Base-by-base conservation (phyloP, 2,888 invertebrate genomes). In the Plebejus argus region DNA sequence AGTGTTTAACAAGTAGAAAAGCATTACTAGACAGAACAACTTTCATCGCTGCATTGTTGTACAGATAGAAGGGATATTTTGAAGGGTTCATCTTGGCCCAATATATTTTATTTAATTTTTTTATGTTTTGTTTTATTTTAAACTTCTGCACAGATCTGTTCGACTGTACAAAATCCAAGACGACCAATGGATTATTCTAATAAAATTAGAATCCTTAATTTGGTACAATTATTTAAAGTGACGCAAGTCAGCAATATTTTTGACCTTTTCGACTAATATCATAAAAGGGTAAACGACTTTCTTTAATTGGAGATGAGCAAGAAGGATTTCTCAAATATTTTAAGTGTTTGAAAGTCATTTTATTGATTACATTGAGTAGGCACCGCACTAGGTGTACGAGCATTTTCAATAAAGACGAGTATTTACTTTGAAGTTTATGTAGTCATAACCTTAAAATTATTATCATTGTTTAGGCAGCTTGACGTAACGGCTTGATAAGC, bases 241-340 rank as follows among this genome's bases (percentile, higher is more conserved):
- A 33, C 66, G 23, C 61, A 23, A 61, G 10, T 66, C 66, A 66
- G 66, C 66, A 33, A 66, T 66, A 66, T 66, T 66, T 66, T 66
- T 66, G 66, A 66, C 66, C 6, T 28, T 66, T 66, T 20, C 15
- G 28, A 66, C 66, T 66, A 66, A 66, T 33, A 33, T 33, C 1
- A 15, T 66, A 66, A 66, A 33, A 66, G 66, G 66, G 66, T 66
- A 28, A 66, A 66, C 23, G 61, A 12, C 23, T 61, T 66, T 28
- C 28, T 66, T 66, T 66, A 66, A 66, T 66, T 66, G 18, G 66
- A 18, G 66, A 66, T 66, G 66, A 66, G 23, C 61, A 23, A 8
- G 61, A 23, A 66, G 28, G 6, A 18, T 66, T 15, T 6, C 12
- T 66, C 3, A 33, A 66, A 66, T 33, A 28, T 61, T 23, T 12